These are phyloP conservation scores for Narcine bancroftii DNA, from an alignment of 2,113 vertebrate species.

Conservation along the genomic window DNA sequence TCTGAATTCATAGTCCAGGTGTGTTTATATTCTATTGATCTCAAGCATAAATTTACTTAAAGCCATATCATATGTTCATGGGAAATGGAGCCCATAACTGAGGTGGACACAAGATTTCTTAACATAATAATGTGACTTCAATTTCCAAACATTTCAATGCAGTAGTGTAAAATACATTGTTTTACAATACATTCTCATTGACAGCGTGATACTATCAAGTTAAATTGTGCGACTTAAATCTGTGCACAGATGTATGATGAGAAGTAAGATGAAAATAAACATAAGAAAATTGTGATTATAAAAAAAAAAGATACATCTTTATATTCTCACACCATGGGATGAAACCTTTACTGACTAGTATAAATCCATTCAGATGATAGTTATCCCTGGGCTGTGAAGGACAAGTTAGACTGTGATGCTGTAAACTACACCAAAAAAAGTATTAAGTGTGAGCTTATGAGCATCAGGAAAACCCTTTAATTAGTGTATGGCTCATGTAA, in stretches of 20 bases:
- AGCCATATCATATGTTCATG: not conserved
- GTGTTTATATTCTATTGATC: not conserved
- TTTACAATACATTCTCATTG: not conserved
- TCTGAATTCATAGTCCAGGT: not conserved
- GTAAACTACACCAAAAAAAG: not conserved
- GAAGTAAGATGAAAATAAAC: not conserved
- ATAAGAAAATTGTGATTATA: not conserved
- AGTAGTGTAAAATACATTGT: not conserved
- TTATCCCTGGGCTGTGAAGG: not conserved
- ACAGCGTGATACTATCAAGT: not conserved
- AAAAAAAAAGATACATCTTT: no score
- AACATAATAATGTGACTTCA: not conserved
- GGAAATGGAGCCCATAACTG: not conserved
- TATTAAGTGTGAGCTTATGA: not conserved
- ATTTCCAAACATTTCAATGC: constrained; percentile 9
- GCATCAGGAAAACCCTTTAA: not conserved
- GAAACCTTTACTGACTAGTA: not conserved
- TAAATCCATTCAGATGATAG: not conserved
- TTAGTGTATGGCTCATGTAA: not conserved
- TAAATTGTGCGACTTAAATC: not conserved
- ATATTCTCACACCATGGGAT: not conserved
- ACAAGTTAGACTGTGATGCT: not conserved
- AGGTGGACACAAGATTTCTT: not conserved
- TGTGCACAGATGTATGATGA: not conserved
- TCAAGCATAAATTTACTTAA: not conserved